Base-by-base conservation (phyloP, 2,113 vertebrate genomes). In the Kryptolebias marmoratus region DNA sequence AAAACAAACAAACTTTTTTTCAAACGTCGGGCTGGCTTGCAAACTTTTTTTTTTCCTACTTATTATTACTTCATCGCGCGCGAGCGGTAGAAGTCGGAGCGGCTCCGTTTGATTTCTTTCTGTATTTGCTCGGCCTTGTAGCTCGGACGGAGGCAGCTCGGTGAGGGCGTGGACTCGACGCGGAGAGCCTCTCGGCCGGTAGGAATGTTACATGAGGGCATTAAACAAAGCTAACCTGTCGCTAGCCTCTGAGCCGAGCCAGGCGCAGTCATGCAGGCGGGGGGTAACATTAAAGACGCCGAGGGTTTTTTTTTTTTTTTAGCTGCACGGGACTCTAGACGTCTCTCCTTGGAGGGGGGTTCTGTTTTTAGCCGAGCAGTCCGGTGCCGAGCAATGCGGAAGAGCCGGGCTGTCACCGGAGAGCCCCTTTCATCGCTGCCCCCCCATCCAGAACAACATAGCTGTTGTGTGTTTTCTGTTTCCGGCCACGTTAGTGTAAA, bases 161-260 rank as follows among this genome's bases (percentile, higher is more conserved):
- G 61, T 63, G 91, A 94, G 93, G 93, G 93, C 89, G 94, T 93
- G 92, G 89, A 92, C 88, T 88, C 78, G 50, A n/a, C 66, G 16
- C 65, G 55, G 56, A 15, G 63, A 68, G 76, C 22, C 22, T 69
- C 58, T 64, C 27, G 66, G 76, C 81, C 31, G 70, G 11, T 65
- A 36, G 74, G 73, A 78, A 64, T 50, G 77, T 75, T 74, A 52
- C 73, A 70, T 5, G 70, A 64, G 68, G 75, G 61, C 14, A 75
- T 61, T 14, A 79, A 55, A n/a, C 75, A 6, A 63, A 64, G 80
- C 71, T 71, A 90, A 71, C 65, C 31, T 48, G 77, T 80, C 77
- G 70, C 67, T 72, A 66, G 77, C 75, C 11, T 36, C 36, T 1
- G 44, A n/a, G 63, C 15, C 1, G 54, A 71, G 56, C 54, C 7